Base-by-base conservation (phyloP, 2,888 invertebrate genomes). In the Leistus spinibarbis region DNA sequence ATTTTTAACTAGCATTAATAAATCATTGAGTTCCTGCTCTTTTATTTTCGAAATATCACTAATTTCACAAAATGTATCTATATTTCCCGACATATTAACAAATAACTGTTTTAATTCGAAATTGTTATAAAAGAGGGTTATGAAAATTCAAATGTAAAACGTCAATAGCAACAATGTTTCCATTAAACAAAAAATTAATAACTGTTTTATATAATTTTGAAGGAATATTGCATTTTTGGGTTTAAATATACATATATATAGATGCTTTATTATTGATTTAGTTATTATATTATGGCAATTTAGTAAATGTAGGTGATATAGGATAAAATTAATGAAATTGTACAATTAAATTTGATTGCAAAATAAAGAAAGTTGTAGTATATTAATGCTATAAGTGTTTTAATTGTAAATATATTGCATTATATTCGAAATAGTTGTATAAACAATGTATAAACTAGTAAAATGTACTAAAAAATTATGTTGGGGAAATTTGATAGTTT, bases 21-120 rank as follows among this genome's bases (percentile, higher is more conserved):
- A 76, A 78, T 83, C 80, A 62, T 79, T 81, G 40, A 82, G 76
- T 77, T 82, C 81, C 77, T 82, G 79, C 75, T 78, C 23, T 56
- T 75, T 75, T 40, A 10, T 68, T 56, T 62, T 64, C 2, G 69
- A 69, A 64, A 69, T 56, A 69, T 63, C 56, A 24, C 63, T 23
- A 56, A 9, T 65, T n/a, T 10, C 20, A 3, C 17, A 10, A 17
- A 60, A 13, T 19, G 3, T 60, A 10, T 60, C 22, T 20, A 60
- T 60, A 60, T 19, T 16, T 10, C 10, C 20, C 19, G 60, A 17
- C 60, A 60, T 60, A 60, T n/a, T n/a, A n/a, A 60, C 20, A 17
- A 22, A 60, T 20, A 16, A 22, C 10, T 16, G 9, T 60, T 20
- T 60, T 60, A 16, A 60, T 40, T 40, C 13, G 40, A 40, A 40